Conservation (phyloP, 2,113 vertebrate species). For the Sinocyclocheilus anshuiensis region DNA sequence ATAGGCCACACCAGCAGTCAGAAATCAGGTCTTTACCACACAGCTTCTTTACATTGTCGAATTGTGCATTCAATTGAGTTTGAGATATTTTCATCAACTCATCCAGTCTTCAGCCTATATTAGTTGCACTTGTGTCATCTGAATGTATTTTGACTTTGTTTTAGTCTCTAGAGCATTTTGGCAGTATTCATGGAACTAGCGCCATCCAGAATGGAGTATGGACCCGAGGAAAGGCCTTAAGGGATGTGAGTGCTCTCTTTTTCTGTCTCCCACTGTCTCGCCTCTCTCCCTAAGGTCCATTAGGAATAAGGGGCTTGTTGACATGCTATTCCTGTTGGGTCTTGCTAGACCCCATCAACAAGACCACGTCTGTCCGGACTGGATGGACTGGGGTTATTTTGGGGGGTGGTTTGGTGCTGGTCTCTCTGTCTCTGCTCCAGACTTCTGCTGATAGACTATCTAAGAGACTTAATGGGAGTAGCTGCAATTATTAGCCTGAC, state of each 20-base stretch:
- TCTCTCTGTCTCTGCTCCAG: slow-evolving; percentile 72
- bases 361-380: slow-evolving; percentile 63
- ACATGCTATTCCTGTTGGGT: slow-evolving; percentile 77
- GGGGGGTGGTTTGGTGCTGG: slow-evolving; percentile 75
- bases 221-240: slow-evolving; percentile 41
- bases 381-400: slow-evolving; percentile 70
- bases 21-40: background rate
- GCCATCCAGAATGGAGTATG: background rate
- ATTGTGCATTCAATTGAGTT: slow-evolving; percentile 48
- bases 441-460: slow-evolving; percentile 63
- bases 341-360: slow-evolving; percentile 64
- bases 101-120: background rate
- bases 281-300: slow-evolving; percentile 70
- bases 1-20: slow-evolving; percentile 24
- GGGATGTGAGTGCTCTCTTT: slow-evolving; percentile 43
- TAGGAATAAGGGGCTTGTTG: slow-evolving; percentile 74
- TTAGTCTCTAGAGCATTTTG: background rate
- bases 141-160: background rate
- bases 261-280: slow-evolving; percentile 65
- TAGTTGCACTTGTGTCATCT: background rate
- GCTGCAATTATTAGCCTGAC: slow-evolving; percentile 60
- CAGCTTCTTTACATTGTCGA: slow-evolving; percentile 36
- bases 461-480: slow-evolving; percentile 58
- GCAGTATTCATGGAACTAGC: background rate
- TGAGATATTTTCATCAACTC: background rate